phyloP scores from a whole-genome alignment of 2,113 vertebrate genomes.

The Ceratotherium simum region DNA sequence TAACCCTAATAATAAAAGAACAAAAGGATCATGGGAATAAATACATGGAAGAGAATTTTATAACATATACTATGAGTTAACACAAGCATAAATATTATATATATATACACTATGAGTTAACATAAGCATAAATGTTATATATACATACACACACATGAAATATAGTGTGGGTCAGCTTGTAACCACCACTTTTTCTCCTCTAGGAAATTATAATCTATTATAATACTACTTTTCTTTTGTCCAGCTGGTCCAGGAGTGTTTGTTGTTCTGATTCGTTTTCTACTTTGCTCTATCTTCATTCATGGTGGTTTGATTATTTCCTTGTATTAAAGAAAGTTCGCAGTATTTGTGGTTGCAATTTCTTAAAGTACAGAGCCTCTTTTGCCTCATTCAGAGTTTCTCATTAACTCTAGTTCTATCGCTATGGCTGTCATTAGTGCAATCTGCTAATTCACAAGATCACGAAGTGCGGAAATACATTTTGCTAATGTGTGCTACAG shows the following conservation, averaged over 20 bases:
- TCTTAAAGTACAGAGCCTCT: conserved; percentile 57
- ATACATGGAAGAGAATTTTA: not conserved
- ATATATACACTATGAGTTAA: not conserved
- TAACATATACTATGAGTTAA: not conserved
- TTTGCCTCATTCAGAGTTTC: conserved; percentile 42
- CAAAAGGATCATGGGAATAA: not conserved
- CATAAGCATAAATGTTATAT: not conserved
- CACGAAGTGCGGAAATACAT: conserved; percentile 57
- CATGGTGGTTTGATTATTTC: conserved; percentile 51
- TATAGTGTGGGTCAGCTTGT: not conserved
- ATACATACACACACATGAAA: not conserved
- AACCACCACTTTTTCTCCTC: not conserved
- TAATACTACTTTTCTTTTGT: not conserved
- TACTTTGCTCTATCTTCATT: conserved; percentile 20
- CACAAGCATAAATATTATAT: no score
- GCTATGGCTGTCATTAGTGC: conserved; percentile 38
- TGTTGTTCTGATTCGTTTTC: not conserved
- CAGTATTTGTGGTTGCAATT: conserved; percentile 23
- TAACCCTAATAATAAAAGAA: not conserved
- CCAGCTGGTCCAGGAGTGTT: not conserved
- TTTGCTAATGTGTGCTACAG: conserved; percentile 57
- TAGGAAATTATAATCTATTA: conserved; percentile 40
- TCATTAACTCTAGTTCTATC: conserved; percentile 50
- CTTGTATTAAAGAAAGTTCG: conserved; percentile 40
- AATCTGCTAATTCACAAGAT: conserved; percentile 66